These are phyloP conservation scores for Oscheius myriophilus DNA, from an alignment of 2,888 invertebrate species.

Conservation along the genomic window DNA sequence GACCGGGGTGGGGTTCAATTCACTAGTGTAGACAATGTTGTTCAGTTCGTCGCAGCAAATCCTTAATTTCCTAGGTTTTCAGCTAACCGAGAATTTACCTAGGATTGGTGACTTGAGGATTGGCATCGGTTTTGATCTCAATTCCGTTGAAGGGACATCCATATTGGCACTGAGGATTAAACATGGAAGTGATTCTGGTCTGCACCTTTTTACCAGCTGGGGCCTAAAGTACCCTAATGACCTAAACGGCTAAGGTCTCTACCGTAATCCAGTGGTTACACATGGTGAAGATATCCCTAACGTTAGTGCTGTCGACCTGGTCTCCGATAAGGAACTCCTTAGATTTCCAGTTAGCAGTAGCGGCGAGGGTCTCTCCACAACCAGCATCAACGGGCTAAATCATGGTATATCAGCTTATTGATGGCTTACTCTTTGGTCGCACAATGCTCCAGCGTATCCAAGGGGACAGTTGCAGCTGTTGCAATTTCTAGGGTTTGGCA, in stretches of 20 bases:
- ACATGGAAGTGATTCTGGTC: constrained; percentile 31
- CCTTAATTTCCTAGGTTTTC: not conserved
- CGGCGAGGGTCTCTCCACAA: constrained; percentile 42
- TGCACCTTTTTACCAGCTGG: constrained; percentile 39
- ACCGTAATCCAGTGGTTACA: constrained; percentile 21
- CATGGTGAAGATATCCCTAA: constrained; percentile 32
- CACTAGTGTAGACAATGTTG: too few relatives aligned
- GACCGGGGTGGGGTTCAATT: not conserved
- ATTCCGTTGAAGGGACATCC: constrained; percentile 48
- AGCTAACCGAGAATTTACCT: not conserved
- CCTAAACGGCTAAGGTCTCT: too few relatives aligned
- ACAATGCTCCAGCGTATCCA: constrained; percentile 57
- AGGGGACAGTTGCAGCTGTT: constrained; percentile 60
- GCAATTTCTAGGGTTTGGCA: constrained; percentile 58
- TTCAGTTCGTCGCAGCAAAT: too few relatives aligned
- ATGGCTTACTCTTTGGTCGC: constrained; percentile 42
- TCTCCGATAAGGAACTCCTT: constrained; percentile 34
- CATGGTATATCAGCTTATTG: not conserved
- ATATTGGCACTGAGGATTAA: constrained; percentile 41
- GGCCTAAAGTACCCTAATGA: constrained; percentile 27
- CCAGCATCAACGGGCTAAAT: constrained; percentile 25
- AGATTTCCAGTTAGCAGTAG: constrained; percentile 38
- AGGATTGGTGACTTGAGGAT: constrained; percentile 26
- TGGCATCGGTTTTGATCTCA: constrained; percentile 26
- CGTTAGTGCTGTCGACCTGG: constrained; percentile 23